Base-by-base conservation (phyloP, 2,113 vertebrate genomes). In the Gymnocephalus cernua region DNA sequence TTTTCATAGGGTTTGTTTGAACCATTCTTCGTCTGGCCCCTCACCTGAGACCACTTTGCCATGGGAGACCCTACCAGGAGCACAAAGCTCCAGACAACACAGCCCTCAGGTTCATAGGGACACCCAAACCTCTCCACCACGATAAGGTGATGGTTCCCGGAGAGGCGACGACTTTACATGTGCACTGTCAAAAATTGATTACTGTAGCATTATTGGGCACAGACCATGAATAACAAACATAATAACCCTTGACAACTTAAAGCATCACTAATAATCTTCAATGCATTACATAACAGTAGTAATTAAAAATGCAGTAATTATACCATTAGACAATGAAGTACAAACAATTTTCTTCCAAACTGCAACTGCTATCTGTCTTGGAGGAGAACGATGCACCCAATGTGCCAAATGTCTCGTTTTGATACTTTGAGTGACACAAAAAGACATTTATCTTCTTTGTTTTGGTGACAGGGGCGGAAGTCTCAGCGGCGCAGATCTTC, bases 391-490 rank as follows among this genome's bases (percentile, higher is more conserved):
- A 61, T 19, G 12, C 12, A 38, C 11, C 18, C 51, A 12, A 48
- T 15, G 9, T 8, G 32, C 12, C 8, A 23, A 64, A 44, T 29
- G 44, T 18, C 15, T 50, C 25, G 25, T 82, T 54, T n/a, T 27
- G 5, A 27, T 56, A 18, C 47, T 70, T 68, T 61, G 45, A 47
- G 11, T 13, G 32, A 12, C 58, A 65, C n/a, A 74, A 64, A 38
- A 59, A n/a, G 10, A 74, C 47, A 61, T 47, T 14, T 7, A 32
- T 25, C 19, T n/a, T 47, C 23, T 51, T 79, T 77, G 62, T 74
- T 70, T 51, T 64, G 4, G 57, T n/a, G 78, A 51, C 29, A 25
- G 16, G 45, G 23, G 57, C 16, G 23, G 44, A 83, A 77, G 77
- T 44, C 45, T 71, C 59, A 50, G 65, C 4, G 25, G 68, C 53